Percentiles rank a stretch among this genome's conserved stretches.
Conservation (phyloP, 2,797 vertebrate species). For the Alectoris magna region DNA sequence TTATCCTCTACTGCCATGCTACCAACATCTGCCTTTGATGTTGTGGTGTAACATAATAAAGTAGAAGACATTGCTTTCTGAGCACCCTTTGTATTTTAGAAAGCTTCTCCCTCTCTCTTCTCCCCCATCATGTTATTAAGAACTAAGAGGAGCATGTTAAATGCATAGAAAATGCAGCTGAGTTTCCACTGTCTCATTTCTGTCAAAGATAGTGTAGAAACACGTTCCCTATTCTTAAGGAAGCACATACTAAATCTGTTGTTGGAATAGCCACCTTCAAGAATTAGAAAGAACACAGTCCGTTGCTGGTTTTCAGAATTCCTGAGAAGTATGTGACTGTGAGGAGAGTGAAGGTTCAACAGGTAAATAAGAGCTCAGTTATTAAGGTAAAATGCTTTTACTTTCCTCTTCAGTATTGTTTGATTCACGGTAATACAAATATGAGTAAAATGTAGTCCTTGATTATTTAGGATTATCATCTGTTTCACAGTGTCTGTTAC, state of each 20-base stretch:
- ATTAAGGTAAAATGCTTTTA: background rate
- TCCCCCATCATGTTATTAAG: background rate
- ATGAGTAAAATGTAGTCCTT: background rate
- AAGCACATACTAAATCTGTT: background rate
- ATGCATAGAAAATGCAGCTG: background rate
- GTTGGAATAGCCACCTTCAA: background rate
- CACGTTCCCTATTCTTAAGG: background rate
- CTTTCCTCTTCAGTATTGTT: background rate
- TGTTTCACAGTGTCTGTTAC: background rate
- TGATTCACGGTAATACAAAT: background rate
- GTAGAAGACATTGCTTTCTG: too few relatives aligned
- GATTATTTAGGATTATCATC: background rate
- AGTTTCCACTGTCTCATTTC: background rate
- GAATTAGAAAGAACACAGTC: background rate
- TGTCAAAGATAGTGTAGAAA: background rate
- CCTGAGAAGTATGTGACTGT: background rate
- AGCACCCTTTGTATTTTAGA: background rate
- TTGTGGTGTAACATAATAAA: background rate
- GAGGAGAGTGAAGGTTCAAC: background rate
- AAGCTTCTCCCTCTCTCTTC: background rate
- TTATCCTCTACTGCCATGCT: background rate
- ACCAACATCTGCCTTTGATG: background rate
- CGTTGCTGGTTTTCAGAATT: background rate
- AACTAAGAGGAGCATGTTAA: background rate
- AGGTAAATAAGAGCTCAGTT: background rate